A percentile compares a stretch with the other conserved stretches of the same genome.
Evolutionary conservation across 1,140 invertebrate species (phyloP).

Genomic region (Aphis gossypii): DNA sequence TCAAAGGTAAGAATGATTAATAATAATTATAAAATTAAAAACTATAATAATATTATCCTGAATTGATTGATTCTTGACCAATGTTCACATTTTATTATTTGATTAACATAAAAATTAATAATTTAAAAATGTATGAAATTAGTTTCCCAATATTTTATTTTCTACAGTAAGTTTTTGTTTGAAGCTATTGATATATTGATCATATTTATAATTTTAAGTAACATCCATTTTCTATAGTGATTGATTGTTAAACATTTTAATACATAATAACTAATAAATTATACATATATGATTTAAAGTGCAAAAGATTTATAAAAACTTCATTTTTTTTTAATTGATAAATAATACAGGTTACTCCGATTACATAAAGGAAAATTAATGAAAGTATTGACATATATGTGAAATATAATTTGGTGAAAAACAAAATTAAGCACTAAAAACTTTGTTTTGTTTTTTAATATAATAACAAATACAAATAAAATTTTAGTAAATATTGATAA

Average conservation of each 20-base stretch:
- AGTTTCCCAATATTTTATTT: not conserved
- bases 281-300: too few relatives aligned
- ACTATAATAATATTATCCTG: not conserved
- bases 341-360: not conserved
- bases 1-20: not conserved
- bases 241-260: too few relatives aligned
- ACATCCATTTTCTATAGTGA: not conserved
- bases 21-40: not conserved
- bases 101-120: not conserved
- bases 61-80: not conserved
- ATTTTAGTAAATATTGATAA: not conserved
- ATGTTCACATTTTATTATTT: not conserved
- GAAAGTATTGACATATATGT: not conserved
- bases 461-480: not conserved
- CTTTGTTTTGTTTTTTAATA: not conserved
- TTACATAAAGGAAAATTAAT: not conserved
- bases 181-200: too few relatives aligned
- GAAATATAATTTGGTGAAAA: not conserved
- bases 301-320: too few relatives aligned
- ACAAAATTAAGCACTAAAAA: not conserved
- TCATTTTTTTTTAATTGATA: not conserved
- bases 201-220: not conserved
- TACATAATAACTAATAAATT: too few relatives aligned
- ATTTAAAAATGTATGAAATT: not conserved
- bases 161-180: not conserved